Evolutionary conservation across 2,888 invertebrate genomes (phyloP), one percentile per base, ranked within the genome.

Genomic region (Punctoribates punctum): DNA sequence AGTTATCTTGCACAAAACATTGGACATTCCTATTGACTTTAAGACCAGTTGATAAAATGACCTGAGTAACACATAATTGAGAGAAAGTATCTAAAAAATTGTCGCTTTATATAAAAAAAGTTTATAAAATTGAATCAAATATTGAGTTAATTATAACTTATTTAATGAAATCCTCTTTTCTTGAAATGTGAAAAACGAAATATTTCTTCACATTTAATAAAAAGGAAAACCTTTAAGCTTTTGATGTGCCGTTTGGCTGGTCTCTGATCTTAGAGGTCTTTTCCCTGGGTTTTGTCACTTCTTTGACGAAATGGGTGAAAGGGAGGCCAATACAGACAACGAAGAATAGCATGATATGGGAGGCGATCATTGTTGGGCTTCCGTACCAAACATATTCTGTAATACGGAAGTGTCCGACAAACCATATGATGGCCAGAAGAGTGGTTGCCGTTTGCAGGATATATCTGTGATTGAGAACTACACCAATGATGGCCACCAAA

Each of bases 341-440:
- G 17, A 76, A 25, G 42, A 76, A 76, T 27, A 73, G 73, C 0
- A 76, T 60, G 46, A 76, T 57, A 60, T 76, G 76, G 8, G 76
- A 54, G 20, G 76, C 73, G 20, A 73, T 73, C 20, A 73, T 57
- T 1, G 51, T 15, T 38, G 38, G 23, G 20, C 60, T 73, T 5
- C 34, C 73, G 13, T 29, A 73, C 29, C 57, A 34, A 23, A 34
- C 48, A 9, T 51, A 20, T 17, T 76, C 76, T 0, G 54, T 15
- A 15, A 76, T 48, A 8, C 76, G 76, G 42, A 73, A 73, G 20
- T 76, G 76, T 3, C 17, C 73, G 20, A 76, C 38, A 27, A 76
- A 73, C 76, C 76, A 76, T 9, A 73, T 73, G 8, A 76, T 54
- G n/a, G 60, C 25, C 57, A 76, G 34, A 25, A 76, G 20, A 23